Evolutionary conservation across 2,888 invertebrate species (phyloP), one percentile per base, ranked within the genome.

Genomic region (Eupithecia insigniata): DNA sequence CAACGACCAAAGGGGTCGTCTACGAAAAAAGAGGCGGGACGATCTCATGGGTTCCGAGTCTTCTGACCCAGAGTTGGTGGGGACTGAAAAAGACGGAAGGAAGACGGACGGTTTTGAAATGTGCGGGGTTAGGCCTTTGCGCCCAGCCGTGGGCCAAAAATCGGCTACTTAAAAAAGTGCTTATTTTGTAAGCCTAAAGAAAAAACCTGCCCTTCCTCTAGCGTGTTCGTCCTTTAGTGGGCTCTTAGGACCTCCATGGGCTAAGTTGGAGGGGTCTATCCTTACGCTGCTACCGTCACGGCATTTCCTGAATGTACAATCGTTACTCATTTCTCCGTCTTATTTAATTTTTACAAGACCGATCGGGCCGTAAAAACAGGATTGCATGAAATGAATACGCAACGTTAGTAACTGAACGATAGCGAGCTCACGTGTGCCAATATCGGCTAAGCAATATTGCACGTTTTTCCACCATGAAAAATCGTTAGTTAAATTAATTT

Each of bases 401-500:
- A 69, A 36, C 51, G 26, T 34, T 46, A 2, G 22, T 51, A 64
- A 58, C 62, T 26, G 39, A 43, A 32, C 46, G 22, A 69, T 61
- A 58, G 55, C 55, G 43, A n/a, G 66, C 62, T 74, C 74, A 74
- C 74, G 77, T 73, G 69, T 74, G 58, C 66, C 28, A 67, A 67
- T 46, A 74, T 69, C 51, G 69, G 22, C 68, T 71, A 72, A 69
- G 66, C 66, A 72, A 71, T 60, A 32, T 28, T 43, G 34, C 74
- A 77, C 73, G 72, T 72, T 72, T 61, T 73, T 73, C 61, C n/a
- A 67, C 69, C 70, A 64, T 76, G 66, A 72, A 74, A 76, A 70
- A 70, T 71, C 58, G 67, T 62, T 65, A 67, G 28, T 70, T 34
- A 61, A 66, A 65, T 66, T 71, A 62, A 70, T 66, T 60, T 67